Evolutionary conservation across 2,888 invertebrate genomes (phyloP), one percentile per base, ranked within the genome.

Genomic region (Cataglyphis livida): DNA sequence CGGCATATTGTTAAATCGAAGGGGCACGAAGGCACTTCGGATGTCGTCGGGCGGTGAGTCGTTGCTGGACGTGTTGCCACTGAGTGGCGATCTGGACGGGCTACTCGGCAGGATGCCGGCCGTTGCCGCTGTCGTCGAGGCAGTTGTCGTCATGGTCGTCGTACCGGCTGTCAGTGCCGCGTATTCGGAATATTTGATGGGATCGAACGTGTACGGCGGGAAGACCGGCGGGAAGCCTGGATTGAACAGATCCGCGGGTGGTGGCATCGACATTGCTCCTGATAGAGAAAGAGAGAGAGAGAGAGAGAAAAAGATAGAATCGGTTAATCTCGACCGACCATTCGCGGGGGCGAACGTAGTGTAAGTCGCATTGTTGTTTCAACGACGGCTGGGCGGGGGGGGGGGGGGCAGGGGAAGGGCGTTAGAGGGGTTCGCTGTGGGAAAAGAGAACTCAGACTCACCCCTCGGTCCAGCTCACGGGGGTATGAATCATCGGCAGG

Each of bases 1-100:
- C 18, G 92, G 91, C 21, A 93, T 66, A 12, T 91, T 89, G 86
- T 91, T 91, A 35, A 93, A 76, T 44, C 92, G 89, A 59, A 94
- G 92, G 0, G 94, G 94, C 12, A 94, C 93, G 85, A 94, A 94
- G 86, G 94, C 94, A 89, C 94, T 94, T 66, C 94, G 93, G 3
- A 93, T 88, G 74, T 94, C 94, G 35, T 94, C 94, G 25, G n/a
- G 71, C 15, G 91, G 88, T 0, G 93, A 92, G 6, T 94, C 94
- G 85, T 93, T 94, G 9, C 92, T 93, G 21, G 93, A 93, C 3
- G 94, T 94, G 59, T 73, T 93, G 0, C 93, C 93, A 68, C 93
- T 94, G 18, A 92, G 87, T 0, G 94, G 93, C 0, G 94, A 48
- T 21, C 93, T 91, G 25, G 91, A 85, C 6, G 91, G 91, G 35